These are phyloP conservation scores for Cynopterus brachyotis DNA, from an alignment of 2,113 vertebrate species.

Conservation along the genomic window DNA sequence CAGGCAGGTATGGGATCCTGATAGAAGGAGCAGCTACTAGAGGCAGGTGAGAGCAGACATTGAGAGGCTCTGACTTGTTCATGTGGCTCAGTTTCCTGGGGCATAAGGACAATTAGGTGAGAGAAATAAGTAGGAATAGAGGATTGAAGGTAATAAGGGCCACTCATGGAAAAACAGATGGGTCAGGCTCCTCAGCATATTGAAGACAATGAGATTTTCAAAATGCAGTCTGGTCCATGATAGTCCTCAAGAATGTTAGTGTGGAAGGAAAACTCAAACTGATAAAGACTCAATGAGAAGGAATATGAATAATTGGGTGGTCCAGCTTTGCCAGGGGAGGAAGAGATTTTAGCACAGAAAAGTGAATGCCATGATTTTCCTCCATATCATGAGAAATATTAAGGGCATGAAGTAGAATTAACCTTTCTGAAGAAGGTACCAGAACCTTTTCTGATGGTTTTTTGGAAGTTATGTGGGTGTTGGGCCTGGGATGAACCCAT, in stretches of 20 bases:
- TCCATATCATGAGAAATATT: too few species aligned
- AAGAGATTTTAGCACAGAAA: background rate
- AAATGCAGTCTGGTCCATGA: background rate
- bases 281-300: conserved; percentile 88
- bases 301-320: conserved; percentile 83
- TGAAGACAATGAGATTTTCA: background rate
- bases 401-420: background rate
- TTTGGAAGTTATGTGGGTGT: background rate
- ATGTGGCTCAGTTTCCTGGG: too few species aligned
- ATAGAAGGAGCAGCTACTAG: too few species aligned
- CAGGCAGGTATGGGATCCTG: too few species aligned
- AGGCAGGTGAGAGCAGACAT: too few species aligned
- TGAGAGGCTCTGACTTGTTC: too few species aligned
- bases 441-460: background rate
- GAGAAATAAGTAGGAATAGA: too few species aligned
- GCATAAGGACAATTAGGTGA: too few species aligned
- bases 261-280: conserved; percentile 93
- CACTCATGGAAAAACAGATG: too few species aligned
- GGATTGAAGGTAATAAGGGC: too few species aligned
- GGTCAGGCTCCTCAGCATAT: too few species aligned
- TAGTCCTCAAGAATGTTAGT: conserved; percentile 89
- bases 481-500: too few species aligned
- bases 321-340: background rate
- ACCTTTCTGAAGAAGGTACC: background rate
- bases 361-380: background rate